Base-by-base conservation (phyloP, 2,113 vertebrate species). In the Steatornis caripensis region DNA sequence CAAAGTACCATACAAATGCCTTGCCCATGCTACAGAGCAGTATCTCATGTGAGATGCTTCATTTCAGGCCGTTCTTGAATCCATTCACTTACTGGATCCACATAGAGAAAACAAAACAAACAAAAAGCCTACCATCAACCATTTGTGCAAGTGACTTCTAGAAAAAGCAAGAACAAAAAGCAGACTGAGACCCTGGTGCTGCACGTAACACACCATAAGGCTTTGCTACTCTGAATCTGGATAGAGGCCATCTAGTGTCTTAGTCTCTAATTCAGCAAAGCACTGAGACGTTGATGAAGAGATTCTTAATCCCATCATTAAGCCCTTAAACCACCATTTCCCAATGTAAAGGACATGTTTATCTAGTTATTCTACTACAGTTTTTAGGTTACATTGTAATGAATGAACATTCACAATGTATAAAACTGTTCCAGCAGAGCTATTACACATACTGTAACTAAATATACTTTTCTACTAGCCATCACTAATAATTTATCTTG, bases 291-390 rank as follows among this genome's bases (percentile, higher is more conserved):
- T 9, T 76, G 83, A 95, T 6, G 27, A 87, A 87, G 57, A 82
- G 86, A 91, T 54, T 41, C 29, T 90, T 94, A 90, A 96, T 89
- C 89, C 72, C 34, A 37, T 19, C 70, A 69, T 54, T 77, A 96
- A 95, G 60, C 69, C 61, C 48, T 91, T 88, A 89, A 95, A 82
- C 34, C 90, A 74, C 34, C 3, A 1, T 57, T 94, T 78, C 29
- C 79, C 72, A 91, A 19, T 7, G 53, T 53, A 86, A 87, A 84
- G 51, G 55, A 53, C 17, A 53, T 55, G 64, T 92, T 92, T 75
- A 84, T 70, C 24, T 46, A 61, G 22, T 68, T 64, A 84, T 49
- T 69, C 30, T n/a, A 55, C 51, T 21, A 48, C 27, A 68, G 72
- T 88, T 75, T 92, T 93, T 61, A 68, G 57, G 57, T 84, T 90